Base-by-base conservation (phyloP, 1,140 invertebrate species). In the Pseudomyrmex gracilis region DNA sequence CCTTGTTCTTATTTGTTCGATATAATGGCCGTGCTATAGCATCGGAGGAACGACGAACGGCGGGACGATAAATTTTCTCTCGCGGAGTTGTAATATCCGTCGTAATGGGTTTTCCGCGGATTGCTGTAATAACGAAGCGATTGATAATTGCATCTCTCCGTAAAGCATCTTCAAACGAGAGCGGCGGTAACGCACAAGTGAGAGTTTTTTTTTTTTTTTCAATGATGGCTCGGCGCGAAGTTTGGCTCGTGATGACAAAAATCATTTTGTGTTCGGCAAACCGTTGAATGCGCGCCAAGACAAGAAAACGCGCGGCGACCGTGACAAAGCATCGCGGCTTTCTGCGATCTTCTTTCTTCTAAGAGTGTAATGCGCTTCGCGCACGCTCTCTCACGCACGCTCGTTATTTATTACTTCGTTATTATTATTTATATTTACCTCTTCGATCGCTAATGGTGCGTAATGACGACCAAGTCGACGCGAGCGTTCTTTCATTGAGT, bases 381-480 rank as follows among this genome's bases (percentile, higher is more conserved):
- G 45, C 24, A 17, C 85, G 47, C 60, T 61, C 67, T 51, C 45
- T 64, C 57, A 64, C 34, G 70, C 71, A 55, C 51, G n/a, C 45
- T 10, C 20, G 68, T 89, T 85, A 83, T 87, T 89, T 87, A 89
- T 86, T 60, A 57, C 87, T 89, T 89, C 80, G 84, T 89, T 89
- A 89, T 78, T 88, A 88, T 89, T 88, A 88, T 88, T 88, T 88
- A 85, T 84, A 89, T 84, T 86, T 88, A 82, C 60, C 77, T 64
- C 9, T 9, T 13, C 49, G 24, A 82, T 8, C 24, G 17, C 24
- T 88, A 89, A 88, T 89, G 87, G 74, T 10, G 51, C 73, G 64
- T 88, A 88, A 89, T 88, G 80, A 86, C 73, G 84, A 68, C 45
- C 60, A 22, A 24, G 24, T 24, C 24, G 45, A 70, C 76, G 43